Percentiles rank a stretch among this genome's conserved stretches.
Conservation (phyloP, 2,888 invertebrate genomes). For the Trissolcus brochymenae region DNA sequence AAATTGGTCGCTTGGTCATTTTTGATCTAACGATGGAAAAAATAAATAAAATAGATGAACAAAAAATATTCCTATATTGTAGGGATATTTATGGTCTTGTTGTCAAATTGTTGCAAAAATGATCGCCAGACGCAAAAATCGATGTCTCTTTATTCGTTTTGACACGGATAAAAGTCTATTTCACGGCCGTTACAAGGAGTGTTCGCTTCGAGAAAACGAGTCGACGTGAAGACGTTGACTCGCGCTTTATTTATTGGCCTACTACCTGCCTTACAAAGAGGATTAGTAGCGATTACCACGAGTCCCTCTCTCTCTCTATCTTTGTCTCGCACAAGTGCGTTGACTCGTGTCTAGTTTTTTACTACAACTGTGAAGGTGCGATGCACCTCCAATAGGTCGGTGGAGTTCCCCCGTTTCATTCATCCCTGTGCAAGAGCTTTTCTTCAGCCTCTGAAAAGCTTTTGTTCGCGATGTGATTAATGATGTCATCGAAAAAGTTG, state of each 20-base stretch:
- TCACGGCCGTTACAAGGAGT: slow-evolving; percentile 50
- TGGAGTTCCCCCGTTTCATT: slow-evolving; percentile 4
- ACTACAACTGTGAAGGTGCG: slow-evolving; percentile 15
- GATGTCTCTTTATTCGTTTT: slow-evolving; percentile 42
- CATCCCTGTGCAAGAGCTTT: slow-evolving; percentile 1
- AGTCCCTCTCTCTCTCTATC: slow-evolving; percentile 15
- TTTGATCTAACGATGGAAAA: too few species aligned
- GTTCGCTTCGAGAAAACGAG: slow-evolving; percentile 49
- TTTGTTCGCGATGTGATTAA: not conserved
- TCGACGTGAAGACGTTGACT: slow-evolving; percentile 40
- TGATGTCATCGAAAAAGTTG: slow-evolving; percentile 1
- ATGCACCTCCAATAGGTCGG: slow-evolving; percentile 4
- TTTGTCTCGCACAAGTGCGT: slow-evolving; percentile 21
- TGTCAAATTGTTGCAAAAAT: slow-evolving; percentile 52
- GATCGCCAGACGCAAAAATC: slow-evolving; percentile 55
- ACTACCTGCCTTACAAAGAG: slow-evolving; percentile 57
- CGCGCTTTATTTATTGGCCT: slow-evolving; percentile 57
- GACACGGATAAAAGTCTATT: slow-evolving; percentile 55
- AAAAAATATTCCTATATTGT: slow-evolving; percentile 17
- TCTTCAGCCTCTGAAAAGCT: not conserved
- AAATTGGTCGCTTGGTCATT: too few species aligned
- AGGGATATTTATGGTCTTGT: slow-evolving; percentile 46
- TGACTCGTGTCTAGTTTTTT: slow-evolving; percentile 42
- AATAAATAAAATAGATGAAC: too few species aligned
- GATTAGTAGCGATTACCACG: slow-evolving; percentile 57